Base-by-base conservation (phyloP, 2,888 invertebrate genomes). In the Desoria tigrina region DNA sequence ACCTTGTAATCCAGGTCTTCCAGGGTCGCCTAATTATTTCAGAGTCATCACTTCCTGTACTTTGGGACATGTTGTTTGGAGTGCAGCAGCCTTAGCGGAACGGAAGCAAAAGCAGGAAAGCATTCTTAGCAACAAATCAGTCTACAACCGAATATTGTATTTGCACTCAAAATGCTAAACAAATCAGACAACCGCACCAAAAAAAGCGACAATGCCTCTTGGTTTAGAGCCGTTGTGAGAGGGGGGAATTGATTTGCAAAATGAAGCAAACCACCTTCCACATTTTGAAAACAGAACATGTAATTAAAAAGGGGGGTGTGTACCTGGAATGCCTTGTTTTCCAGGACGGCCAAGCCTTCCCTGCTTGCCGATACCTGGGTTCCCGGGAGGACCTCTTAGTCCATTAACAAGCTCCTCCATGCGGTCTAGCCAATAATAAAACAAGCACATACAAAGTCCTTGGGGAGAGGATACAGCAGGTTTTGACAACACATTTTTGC, bases 371-470 rank as follows among this genome's bases (percentile, higher is more conserved):
- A 81, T 81, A 68, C 86, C 86, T 72, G 84, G 83, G 69, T 85
- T 83, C 1, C 91, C 91, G 42, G 88, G 86, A 68, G 87, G 88
- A 18, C 91, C 92, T 76, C 85, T 83, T 49, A 86, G 82, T 75
- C 84, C 84, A 74, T 82, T 79, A 49, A 82, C 82, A 80, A 86
- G 80, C 79, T 85, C 85, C 78, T 84, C 84, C 80, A 84, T 79
- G 78, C 83, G 83, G 78, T 85, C 86, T 85, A 80, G 42, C 65
- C 68, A 68, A 66, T 57, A 58, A 55, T 56, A 62, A 63, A 71
- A 65, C 37, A 65, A 51, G 42, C 54, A 62, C 55, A 49, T 28
- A 66, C 54, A 63, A 32, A 32, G 11, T 11, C 11, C 32, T 32
- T 32, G 11, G 6, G 39, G 16, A n/a, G 53, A 58, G 42, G 51